phyloP scores from a whole-genome alignment of 1,140 invertebrate genomes.

The Anagrus nilaparvatae region DNA sequence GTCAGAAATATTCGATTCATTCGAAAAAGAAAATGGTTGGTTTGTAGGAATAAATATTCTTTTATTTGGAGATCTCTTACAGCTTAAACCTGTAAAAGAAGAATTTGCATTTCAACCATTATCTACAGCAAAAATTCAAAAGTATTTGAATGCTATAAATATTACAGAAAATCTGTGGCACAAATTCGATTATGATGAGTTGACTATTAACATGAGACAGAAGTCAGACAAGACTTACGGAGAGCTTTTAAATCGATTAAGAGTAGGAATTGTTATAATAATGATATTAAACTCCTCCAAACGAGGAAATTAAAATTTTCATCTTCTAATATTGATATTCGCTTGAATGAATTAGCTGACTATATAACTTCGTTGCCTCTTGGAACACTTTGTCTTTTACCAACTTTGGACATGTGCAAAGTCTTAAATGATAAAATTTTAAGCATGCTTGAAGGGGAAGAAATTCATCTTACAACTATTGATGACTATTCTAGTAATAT shows the following conservation, averaged over 20 bases:
- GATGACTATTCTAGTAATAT: no score
- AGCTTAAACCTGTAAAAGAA: constrained; percentile 12
- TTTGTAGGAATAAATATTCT: constrained; percentile 13
- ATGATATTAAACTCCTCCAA: constrained; percentile 12
- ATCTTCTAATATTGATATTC: constrained; percentile 1
- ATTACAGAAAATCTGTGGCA: constrained; percentile 19
- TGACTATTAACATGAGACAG: constrained; percentile 21
- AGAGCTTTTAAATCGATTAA: constrained; percentile 12
- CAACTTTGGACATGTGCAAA: not conserved
- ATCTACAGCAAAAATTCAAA: constrained; percentile 12
- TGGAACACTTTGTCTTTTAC: constrained; percentile 11
- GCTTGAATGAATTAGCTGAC: constrained; percentile 15
- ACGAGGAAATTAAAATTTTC: constrained; percentile 15
- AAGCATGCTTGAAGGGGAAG: not conserved
- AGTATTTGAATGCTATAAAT: constrained; percentile 17
- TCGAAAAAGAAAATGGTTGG: constrained; percentile 8
- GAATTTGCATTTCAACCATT: constrained; percentile 14
- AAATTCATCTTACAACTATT: not conserved
- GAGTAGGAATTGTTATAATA: constrained; percentile 10
- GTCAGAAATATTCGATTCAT: constrained; percentile 9
- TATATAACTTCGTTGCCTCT: constrained; percentile 13
- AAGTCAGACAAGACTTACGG: constrained; percentile 13
- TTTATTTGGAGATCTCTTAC: constrained; percentile 15
- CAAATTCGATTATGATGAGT: constrained; percentile 19
- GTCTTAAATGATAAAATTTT: not conserved